Conservation (phyloP, 2,888 invertebrate genomes). For the Monochamus alternatus region DNA sequence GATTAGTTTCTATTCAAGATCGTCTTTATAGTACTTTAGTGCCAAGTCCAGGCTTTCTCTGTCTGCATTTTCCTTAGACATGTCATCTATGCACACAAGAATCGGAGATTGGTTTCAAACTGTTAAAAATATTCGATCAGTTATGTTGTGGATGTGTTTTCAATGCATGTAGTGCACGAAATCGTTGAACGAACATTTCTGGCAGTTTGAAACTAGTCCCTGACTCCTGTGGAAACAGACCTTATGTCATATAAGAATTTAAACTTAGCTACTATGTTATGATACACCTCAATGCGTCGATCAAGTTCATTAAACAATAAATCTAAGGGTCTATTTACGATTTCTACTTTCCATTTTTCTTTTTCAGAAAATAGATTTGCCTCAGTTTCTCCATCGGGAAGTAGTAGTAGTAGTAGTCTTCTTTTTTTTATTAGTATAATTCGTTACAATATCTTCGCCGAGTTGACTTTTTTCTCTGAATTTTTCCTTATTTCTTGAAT, state of each 20-base stretch:
- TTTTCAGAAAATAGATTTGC: neutral
- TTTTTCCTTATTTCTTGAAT: neutral
- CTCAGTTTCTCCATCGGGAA: neutral
- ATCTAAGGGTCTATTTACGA: neutral
- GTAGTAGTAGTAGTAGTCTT: neutral
- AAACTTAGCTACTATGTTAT: neutral
- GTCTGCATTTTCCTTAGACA: neutral
- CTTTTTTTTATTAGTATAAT: neutral
- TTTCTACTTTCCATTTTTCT: neutral
- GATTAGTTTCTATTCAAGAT: neutral
- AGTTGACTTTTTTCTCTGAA: neutral
- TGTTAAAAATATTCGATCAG: too few species aligned
- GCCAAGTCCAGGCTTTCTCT: conserved; percentile 1
- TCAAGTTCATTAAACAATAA: neutral
- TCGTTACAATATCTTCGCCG: neutral
- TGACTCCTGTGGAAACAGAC: too few species aligned
- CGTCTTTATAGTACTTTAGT: neutral
- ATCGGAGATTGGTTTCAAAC: neutral
- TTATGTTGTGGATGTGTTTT: too few species aligned
- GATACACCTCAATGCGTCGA: neutral
- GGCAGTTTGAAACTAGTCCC: too few species aligned
- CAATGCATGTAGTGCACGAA: too few species aligned
- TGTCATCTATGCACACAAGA: neutral
- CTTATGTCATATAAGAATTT: neutral
- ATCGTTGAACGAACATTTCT: too few species aligned